These are phyloP conservation scores for Prolemur simus DNA, from an alignment of 2,113 vertebrate species.

Conservation along the genomic window DNA sequence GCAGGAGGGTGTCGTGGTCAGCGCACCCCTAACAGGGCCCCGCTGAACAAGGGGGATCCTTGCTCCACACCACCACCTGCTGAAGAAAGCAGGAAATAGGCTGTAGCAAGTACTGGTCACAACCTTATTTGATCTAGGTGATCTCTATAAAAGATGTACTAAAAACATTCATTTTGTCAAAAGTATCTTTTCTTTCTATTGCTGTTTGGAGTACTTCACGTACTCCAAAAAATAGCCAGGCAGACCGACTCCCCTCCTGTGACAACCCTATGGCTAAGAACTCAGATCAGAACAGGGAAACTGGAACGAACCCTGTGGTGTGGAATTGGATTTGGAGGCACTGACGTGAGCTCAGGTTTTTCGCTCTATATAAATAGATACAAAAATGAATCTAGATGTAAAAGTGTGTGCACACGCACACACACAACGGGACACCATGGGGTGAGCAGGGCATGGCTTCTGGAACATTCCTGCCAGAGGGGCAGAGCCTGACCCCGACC, in stretches of 20 bases:
- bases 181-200: neutral
- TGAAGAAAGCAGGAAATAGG: neutral
- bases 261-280: neutral
- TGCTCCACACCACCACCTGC: neutral
- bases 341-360: neutral
- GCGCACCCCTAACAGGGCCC: neutral
- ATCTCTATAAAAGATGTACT: neutral
- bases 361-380: neutral
- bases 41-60: too few species aligned
- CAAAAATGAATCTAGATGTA: neutral
- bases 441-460: neutral
- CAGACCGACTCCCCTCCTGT: neutral
- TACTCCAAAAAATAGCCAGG: neutral
- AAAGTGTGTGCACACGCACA: neutral
- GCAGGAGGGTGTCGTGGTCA: too few species aligned
- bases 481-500: neutral
- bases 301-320: rapidly evolving
- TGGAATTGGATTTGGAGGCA: too few species aligned
- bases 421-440: rapidly evolving
- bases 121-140: neutral
- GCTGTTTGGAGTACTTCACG: neutral
- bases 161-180: neutral
- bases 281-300: neutral
- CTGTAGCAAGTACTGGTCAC: neutral
- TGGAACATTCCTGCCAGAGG: neutral